These are phyloP conservation scores for Muraenolepis orangiensis DNA, from an alignment of 2,797 vertebrate species.

Conservation along the genomic window DNA sequence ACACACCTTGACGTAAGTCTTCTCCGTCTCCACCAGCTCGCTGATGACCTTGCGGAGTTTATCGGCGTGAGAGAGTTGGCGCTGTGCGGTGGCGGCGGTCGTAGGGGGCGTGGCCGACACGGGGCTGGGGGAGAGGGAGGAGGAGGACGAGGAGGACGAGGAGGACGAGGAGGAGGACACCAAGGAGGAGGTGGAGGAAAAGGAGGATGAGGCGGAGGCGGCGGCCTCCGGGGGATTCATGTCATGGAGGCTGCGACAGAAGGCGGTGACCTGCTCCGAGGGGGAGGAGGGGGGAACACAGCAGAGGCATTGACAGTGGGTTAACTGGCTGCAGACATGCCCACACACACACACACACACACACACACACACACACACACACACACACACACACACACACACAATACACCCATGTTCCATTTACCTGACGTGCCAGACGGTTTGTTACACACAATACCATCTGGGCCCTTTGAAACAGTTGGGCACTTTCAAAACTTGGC, in stretches of 20 bases:
- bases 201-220: constrained; percentile 63
- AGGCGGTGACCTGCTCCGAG: constrained; percentile 84
- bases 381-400: too few relatives aligned
- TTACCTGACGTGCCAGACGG: too few relatives aligned
- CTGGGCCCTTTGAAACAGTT: too few relatives aligned
- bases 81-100: constrained; percentile 67
- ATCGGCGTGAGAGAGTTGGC: constrained; percentile 91
- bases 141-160: constrained; percentile 68
- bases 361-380: too few relatives aligned
- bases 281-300: too few relatives aligned
- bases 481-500: too few relatives aligned
- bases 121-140: constrained; percentile 80
- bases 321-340: too few relatives aligned
- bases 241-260: constrained; percentile 87
- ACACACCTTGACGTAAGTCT: constrained; percentile 93
- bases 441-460: too few relatives aligned
- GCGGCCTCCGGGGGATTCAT: constrained; percentile 81
- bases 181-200: constrained; percentile 61
- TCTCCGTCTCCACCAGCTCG: constrained; percentile 94
- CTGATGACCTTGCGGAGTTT: constrained; percentile 96
- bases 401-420: too few relatives aligned
- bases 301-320: too few relatives aligned
- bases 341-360: too few relatives aligned
- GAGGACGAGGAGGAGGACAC: constrained; percentile 66
- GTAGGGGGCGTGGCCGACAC: constrained; percentile 77